phyloP scores from a whole-genome alignment of 2,797 vertebrate species.

The Cuculus canorus region DNA sequence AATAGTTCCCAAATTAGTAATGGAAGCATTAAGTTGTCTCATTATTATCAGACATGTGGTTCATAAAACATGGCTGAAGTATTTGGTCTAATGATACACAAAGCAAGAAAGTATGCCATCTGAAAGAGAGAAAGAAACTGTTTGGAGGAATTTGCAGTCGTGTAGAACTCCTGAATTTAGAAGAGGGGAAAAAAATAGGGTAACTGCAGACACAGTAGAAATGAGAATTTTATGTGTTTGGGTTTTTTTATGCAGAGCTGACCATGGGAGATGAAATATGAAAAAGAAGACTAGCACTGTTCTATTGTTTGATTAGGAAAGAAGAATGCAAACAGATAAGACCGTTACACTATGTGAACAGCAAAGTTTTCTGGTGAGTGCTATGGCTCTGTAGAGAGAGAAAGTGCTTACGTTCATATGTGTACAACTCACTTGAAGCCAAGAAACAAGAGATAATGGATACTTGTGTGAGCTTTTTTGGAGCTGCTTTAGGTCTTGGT shows the following conservation, averaged over 20 bases:
- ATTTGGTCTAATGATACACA: background rate
- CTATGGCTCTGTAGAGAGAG: background rate
- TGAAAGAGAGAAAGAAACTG: background rate
- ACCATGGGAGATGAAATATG: background rate
- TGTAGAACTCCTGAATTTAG: background rate
- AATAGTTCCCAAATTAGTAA: conserved; percentile 48
- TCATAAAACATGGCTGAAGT: conserved; percentile 15
- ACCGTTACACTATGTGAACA: background rate
- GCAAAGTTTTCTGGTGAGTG: background rate
- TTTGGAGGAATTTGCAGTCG: background rate
- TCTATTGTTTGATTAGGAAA: background rate
- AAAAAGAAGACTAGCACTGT: background rate
- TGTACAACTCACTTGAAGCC: background rate
- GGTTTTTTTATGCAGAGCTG: background rate
- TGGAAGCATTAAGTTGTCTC: conserved; percentile 25
- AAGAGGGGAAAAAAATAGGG: background rate
- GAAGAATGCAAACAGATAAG: background rate
- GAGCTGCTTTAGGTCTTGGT: background rate
- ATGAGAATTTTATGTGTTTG: background rate
- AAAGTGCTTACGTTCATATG: background rate
- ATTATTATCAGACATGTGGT: background rate
- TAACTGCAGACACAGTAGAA: background rate
- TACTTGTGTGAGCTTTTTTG: background rate
- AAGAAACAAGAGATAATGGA: background rate
- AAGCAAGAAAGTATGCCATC: background rate